A percentile compares a stretch with the other conserved stretches of the same genome.
These are phyloP conservation scores for Syngnathus rostellatus DNA, from an alignment of 2,797 vertebrate genomes.

Conservation along the genomic window DNA sequence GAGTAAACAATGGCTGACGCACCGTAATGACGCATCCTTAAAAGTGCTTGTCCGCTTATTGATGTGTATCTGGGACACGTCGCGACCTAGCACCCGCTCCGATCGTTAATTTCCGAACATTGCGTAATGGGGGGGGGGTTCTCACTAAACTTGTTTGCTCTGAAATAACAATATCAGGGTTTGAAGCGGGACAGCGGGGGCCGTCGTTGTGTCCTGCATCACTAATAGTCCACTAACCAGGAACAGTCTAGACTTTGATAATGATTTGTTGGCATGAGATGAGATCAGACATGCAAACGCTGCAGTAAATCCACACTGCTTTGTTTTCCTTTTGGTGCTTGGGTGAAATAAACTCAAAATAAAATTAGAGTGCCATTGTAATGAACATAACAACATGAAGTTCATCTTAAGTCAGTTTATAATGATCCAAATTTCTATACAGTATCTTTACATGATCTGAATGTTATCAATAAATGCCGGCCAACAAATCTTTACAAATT, in stretches of 20 bases:
- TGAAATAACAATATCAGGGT: slow-evolving; percentile 5
- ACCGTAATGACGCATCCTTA: slow-evolving; percentile 22
- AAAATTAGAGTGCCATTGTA: no score
- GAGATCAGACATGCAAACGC: slow-evolving; percentile 22
- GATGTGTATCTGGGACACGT: slow-evolving; percentile 55
- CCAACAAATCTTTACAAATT: no score
- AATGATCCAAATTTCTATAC: no score
- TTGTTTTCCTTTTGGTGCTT: background rate
- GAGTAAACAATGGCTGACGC: slow-evolving; percentile 30
- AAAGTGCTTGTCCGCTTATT: slow-evolving; percentile 27
- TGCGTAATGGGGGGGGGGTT: slow-evolving; percentile 10
- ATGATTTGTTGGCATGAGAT: slow-evolving; percentile 47
- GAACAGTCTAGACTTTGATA: slow-evolving; percentile 55
- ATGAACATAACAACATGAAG: no score
- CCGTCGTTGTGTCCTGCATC: background rate
- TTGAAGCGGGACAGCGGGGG: background rate
- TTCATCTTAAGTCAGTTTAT: no score
- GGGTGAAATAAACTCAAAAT: no score
- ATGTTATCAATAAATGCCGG: no score
- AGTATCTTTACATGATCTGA: no score
- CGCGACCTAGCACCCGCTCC: slow-evolving; percentile 42
- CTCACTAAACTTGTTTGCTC: slow-evolving; percentile 7
- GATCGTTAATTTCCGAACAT: slow-evolving; percentile 44
- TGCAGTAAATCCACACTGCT: background rate
- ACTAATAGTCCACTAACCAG: slow-evolving; percentile 29